Evolutionary conservation across 2,113 vertebrate genomes (phyloP).

Genomic region (Nesoenas mayeri): DNA sequence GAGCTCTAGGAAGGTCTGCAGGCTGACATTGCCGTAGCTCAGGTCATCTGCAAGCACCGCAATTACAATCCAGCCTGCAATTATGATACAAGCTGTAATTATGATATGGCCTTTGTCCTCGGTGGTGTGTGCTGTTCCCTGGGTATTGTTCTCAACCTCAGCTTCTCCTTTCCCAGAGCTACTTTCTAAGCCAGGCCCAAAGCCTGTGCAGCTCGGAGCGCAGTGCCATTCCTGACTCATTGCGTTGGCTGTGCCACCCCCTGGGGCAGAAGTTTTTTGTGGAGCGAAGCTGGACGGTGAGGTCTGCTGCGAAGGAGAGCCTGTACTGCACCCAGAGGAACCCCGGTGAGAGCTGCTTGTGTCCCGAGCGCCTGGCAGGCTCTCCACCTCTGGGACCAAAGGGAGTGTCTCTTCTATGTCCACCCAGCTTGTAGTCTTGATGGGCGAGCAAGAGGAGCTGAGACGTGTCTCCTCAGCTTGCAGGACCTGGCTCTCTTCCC

Average conservation of each 20-base stretch:
- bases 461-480: not conserved
- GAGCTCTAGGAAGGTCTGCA: not conserved
- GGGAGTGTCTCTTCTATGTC: not conserved
- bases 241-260: conserved; percentile 95
- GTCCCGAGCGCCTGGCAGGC: not conserved
- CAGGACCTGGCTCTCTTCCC: not conserved
- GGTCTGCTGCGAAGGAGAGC: conserved; percentile 81
- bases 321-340: conserved; percentile 91
- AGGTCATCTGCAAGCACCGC: not conserved
- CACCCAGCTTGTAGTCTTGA: not conserved
- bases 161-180: conserved; percentile 77
- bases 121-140: not conserved
- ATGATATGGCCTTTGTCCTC: not conserved
- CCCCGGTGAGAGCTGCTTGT: conserved; percentile 74
- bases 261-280: conserved; percentile 94
- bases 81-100: not conserved
- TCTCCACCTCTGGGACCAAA: not conserved
- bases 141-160: not conserved
- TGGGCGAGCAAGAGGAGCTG: not conserved
- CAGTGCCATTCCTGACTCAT: conserved; percentile 83
- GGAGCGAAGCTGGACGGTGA: conserved; percentile 93
- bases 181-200: conserved; percentile 88
- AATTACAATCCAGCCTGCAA: not conserved
- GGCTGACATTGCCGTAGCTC: not conserved
- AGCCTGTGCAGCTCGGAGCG: conserved; percentile 82